Conservation (phyloP, 2,888 invertebrate genomes). For the Lasioglossum malachurum region DNA sequence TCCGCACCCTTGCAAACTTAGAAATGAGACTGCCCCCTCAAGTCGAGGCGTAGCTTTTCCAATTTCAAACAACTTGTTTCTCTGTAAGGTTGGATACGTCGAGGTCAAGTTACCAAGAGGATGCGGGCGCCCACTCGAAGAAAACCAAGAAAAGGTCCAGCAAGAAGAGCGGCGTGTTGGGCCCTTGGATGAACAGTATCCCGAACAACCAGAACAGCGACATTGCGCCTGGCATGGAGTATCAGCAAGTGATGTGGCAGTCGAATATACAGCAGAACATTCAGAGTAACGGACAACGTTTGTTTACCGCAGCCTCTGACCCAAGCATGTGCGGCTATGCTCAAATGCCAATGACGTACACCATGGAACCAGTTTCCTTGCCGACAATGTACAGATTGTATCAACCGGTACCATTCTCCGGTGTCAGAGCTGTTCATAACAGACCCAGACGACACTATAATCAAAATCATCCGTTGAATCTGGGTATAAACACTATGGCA, state of each 20-base stretch:
- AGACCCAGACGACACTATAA: slow-evolving; percentile 68
- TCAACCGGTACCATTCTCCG: slow-evolving; percentile 83
- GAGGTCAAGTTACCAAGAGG: slow-evolving; percentile 57
- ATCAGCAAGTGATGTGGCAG: slow-evolving; percentile 78
- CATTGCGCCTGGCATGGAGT: slow-evolving; percentile 69
- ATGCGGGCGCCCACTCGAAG: slow-evolving; percentile 58
- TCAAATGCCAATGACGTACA: slow-evolving; percentile 84
- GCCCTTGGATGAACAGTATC: slow-evolving; percentile 46
- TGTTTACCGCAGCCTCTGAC: slow-evolving; percentile 86
- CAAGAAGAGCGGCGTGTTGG: slow-evolving; percentile 40
- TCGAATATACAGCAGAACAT: slow-evolving; percentile 66
- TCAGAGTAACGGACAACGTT: slow-evolving; percentile 83
- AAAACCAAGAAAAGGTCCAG: slow-evolving; percentile 71
- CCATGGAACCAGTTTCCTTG: slow-evolving; percentile 88
- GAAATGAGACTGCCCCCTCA: too few species aligned
- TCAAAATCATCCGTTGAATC: slow-evolving; percentile 62
- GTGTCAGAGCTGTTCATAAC: slow-evolving; percentile 74
- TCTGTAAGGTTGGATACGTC: slow-evolving; percentile 61
- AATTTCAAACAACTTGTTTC: background rate
- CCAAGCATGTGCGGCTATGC: slow-evolving; percentile 84
- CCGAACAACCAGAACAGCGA: slow-evolving; percentile 46
- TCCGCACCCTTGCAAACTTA: too few species aligned
- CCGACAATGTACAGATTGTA: slow-evolving; percentile 87
- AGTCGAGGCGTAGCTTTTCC: too few species aligned
- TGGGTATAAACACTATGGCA: slow-evolving; percentile 45